Evolutionary conservation across 1,140 invertebrate genomes (phyloP), one percentile per base, ranked within the genome.

Genomic region (Eriosoma lanigerum): DNA sequence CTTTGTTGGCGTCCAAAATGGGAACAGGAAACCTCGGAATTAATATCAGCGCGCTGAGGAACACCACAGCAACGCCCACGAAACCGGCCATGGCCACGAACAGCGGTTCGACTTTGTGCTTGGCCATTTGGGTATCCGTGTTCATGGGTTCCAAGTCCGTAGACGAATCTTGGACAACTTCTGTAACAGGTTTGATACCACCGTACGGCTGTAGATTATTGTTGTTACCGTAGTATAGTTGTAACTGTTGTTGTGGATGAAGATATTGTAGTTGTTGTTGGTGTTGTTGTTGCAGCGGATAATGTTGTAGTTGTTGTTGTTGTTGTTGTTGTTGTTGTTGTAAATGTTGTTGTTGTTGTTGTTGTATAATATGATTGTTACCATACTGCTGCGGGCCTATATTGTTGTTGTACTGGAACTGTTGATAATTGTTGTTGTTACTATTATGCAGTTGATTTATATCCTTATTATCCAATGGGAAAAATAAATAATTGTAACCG

Each of bases 11-110:
- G 3, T 38, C 32, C 10, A 82, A 19, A 10, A 26, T 4, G 15
- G 72, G 80, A 19, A 24, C 73, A 0, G 58, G 52, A 12, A 87
- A 85, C 82, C 86, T 87, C 1, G 87, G 87, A 10, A 88, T 80
- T n/a, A 87, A 84, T 6, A 87, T 81, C 21, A 86, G 84, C 3
- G 86, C 85, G 50, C 87, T 75, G 5, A 86, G 84, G 80, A 87
- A 86, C 84, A 87, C 86, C 17, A 87, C 84, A 0, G 87, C 86
- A 83, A 87, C 86, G 9, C 86, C 86, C 48, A 88, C 84, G 81
- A 88, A 88, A 9, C 87, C 86, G 1, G 86, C 86, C 82, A 87
- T 86, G 9, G 87, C 87, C 85, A 87, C 85, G 81, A 87, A 87
- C 9, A 88, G 80, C 6, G 87, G 87, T 78, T 87, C 86, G 38